Base-by-base conservation (phyloP, 64 coral and sea anemone genomes). In the Acropora tenuis region DNA sequence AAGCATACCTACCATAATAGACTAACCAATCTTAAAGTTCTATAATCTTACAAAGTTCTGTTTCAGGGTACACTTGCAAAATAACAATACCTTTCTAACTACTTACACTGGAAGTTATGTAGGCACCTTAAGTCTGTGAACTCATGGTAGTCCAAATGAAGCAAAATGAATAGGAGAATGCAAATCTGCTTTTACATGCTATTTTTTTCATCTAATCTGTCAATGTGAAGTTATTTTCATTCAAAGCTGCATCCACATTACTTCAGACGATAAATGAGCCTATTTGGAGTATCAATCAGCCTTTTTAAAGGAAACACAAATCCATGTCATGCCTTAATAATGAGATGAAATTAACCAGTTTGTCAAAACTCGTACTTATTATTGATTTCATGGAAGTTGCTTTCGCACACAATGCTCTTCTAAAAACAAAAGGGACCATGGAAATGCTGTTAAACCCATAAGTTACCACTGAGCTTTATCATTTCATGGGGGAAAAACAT, bases 141-240 rank as follows among this genome's bases (percentile, higher is more conserved):
- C 61, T 66, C 61, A 17, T 66, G 61, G 61, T 15, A 66, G 61
- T 66, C 15, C 61, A 13, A 66, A 66, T 66, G 8, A 66, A 66
- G 61, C 61, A 30, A 66, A 66, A 66, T 66, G 61, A 66, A 66
- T 1, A 66, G 61, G 61, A 15, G 10, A 66, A 66, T 66, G 61
- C 61, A 66, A 66, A 66, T 66, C 61, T 6, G 15, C 61, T 17
- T 17, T 66, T 66, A 9, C 61, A 66, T 6, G 61, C 61, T 55
- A 66, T 17, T 66, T 66, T 66, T 11, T 66, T 66, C 61, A 66
- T 66, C 61, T 17, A 17, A 66, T 66, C 8, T 66, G 61, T 66
- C 61, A 66, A 66, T 66, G 61, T 66, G 61, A 66, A 66, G 61
- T 66, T 66, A 66, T 66, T 66, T 66, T 66, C 15, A 66, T 66